Evolutionary conservation across 1,140 invertebrate species (phyloP).

Genomic region (Bradynema listronoti): DNA sequence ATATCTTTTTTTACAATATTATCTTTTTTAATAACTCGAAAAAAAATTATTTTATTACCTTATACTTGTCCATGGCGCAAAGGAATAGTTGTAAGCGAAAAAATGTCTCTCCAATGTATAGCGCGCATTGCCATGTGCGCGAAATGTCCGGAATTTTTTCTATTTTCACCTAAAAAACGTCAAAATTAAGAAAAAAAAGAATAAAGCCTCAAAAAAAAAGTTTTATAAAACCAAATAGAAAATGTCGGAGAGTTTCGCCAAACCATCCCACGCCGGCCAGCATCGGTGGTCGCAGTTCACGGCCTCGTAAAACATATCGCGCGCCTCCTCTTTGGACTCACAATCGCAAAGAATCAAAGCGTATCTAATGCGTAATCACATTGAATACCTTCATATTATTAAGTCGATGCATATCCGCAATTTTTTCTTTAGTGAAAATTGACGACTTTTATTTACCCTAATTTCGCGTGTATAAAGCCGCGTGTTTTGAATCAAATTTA

Average conservation of each 20-base stretch:
- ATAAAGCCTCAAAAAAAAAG: constrained; percentile 8
- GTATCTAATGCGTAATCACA: no score
- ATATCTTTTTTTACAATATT: no score
- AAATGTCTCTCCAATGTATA: constrained; percentile 37
- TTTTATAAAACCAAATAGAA: constrained; percentile 31
- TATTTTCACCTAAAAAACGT: constrained; percentile 27
- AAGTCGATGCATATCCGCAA: no score
- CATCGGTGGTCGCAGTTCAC: constrained; percentile 24
- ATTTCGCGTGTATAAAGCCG: no score
- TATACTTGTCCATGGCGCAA: constrained; percentile 37
- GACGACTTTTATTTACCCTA: no score
- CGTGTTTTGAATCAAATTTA: no score
- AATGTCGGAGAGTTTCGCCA: constrained; percentile 26
- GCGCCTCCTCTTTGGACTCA: constrained; percentile 22
- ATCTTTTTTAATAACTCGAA: no score
- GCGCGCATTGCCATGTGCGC: constrained; percentile 30
- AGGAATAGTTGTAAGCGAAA: constrained; percentile 36
- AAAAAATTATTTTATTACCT: no score
- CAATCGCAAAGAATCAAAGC: no score
- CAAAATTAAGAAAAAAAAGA: constrained; percentile 1
- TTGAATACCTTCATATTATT: no score
- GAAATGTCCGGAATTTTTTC: constrained; percentile 16
- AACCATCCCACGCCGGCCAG: constrained; percentile 42
- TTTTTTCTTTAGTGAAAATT: no score
- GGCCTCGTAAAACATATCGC: constrained; percentile 21